A percentile compares a stretch with the other conserved stretches of the same genome.
phyloP scores from a whole-genome alignment of 2,797 vertebrate species.

The Falco peregrinus region DNA sequence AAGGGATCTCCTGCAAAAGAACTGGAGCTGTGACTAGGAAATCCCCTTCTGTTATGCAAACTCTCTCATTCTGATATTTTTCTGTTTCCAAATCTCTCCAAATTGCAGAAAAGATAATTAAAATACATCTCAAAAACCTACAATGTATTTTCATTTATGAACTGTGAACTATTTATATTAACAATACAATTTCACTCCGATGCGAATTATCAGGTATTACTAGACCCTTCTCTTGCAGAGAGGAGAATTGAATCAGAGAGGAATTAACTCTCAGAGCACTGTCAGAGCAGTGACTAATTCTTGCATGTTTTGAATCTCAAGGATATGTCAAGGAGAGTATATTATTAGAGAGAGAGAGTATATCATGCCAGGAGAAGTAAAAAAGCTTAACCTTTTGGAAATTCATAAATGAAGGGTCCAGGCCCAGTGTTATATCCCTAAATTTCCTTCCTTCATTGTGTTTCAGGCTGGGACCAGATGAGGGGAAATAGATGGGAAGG shows the following conservation, averaged over 20 bases:
- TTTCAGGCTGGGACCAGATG: not conserved
- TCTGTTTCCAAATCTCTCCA: not conserved
- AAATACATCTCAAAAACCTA: not conserved
- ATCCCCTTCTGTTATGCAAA: not conserved
- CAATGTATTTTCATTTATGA: slow-evolving; percentile 26
- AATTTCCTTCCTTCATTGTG: not conserved
- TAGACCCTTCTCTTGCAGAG: not conserved
- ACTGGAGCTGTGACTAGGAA: not conserved
- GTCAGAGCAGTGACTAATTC: not conserved
- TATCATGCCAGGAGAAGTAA: not conserved
- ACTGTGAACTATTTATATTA: not conserved
- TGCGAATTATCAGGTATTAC: not conserved
- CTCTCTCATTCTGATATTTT: slow-evolving; percentile 16
- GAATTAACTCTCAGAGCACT: not conserved
- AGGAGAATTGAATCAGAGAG: not conserved
- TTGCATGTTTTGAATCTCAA: not conserved
- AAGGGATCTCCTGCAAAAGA: not conserved
- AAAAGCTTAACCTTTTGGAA: not conserved
- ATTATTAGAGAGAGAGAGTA: not conserved
- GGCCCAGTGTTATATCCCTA: not conserved
- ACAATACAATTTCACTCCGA: not conserved
- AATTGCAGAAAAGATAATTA: not conserved
- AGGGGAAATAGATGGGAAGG: not conserved
- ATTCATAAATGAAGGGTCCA: not conserved
- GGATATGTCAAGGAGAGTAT: not conserved